Percentiles rank a stretch among this genome's conserved stretches.
These are phyloP conservation scores for Acinonyx jubatus DNA, from an alignment of 2,113 vertebrate genomes.

Conservation along the genomic window DNA sequence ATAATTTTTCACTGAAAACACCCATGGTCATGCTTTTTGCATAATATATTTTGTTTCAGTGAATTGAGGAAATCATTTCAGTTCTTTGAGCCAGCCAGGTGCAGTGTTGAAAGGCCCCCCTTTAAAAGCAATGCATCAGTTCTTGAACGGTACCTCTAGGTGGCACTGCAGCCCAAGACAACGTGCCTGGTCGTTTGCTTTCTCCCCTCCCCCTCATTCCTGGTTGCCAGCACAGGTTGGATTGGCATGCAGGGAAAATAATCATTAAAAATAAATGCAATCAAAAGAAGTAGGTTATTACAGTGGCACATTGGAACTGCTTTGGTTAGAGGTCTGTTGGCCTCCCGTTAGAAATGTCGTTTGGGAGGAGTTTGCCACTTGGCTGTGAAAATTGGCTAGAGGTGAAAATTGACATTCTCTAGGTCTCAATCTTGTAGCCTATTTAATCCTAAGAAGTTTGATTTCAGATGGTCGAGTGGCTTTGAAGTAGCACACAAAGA, in stretches of 20 bases:
- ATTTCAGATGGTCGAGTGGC: not conserved
- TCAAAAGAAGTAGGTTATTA: constrained; percentile 74
- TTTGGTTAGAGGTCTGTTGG: constrained; percentile 69
- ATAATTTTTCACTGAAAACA: not conserved
- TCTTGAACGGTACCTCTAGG: constrained; percentile 64
- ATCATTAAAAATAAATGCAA: constrained; percentile 63
- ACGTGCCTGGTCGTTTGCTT: not conserved
- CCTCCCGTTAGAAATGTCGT: constrained; percentile 58
- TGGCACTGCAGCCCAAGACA: constrained; percentile 81
- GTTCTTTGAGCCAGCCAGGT: not conserved
- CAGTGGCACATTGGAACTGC: not conserved
- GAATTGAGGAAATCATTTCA: not conserved
- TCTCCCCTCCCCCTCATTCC: not conserved
- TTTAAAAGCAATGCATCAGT: not conserved
- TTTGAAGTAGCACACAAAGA: not conserved
- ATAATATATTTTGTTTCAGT: not conserved
- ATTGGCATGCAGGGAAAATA: constrained; percentile 41
- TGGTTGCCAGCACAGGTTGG: not conserved
- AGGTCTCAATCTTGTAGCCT: not conserved
- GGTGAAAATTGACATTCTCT: constrained; percentile 43
- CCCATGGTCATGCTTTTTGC: not conserved
- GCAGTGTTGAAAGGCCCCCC: not conserved
- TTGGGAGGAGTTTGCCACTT: constrained; percentile 48
- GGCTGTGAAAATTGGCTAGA: constrained; percentile 48
- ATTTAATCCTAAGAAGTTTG: constrained; percentile 37